These are phyloP conservation scores for Ectemnius lituratus DNA, from an alignment of 2,888 invertebrate genomes.

Conservation along the genomic window DNA sequence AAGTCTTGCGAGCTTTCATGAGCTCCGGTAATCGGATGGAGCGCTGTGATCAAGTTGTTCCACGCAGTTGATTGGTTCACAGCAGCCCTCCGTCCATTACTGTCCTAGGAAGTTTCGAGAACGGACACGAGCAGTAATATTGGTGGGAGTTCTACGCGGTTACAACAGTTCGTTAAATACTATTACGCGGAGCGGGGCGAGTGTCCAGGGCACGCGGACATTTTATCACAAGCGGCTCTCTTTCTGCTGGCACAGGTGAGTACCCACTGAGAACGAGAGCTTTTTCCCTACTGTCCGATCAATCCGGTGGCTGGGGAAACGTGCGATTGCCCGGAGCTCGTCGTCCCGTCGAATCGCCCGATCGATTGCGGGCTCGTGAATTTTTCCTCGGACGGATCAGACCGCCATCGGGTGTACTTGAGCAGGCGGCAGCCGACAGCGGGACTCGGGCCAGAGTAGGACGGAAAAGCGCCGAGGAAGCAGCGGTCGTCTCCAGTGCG, in stretches of 20 bases:
- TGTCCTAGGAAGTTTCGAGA: conserved; percentile 71
- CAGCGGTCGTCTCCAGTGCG: not conserved
- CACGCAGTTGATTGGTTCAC: conserved; percentile 57
- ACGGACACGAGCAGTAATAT: conserved; percentile 57
- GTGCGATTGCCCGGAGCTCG: not conserved
- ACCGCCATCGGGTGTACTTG: not conserved
- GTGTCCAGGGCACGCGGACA: conserved; percentile 42
- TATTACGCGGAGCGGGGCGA: conserved; percentile 40
- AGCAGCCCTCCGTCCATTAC: conserved; percentile 64
- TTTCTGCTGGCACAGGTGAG: conserved; percentile 58
- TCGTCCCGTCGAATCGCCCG: conserved; percentile 27
- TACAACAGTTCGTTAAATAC: conserved; percentile 52
- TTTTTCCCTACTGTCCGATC: not conserved
- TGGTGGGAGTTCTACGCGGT: conserved; percentile 52
- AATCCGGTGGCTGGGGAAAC: not conserved
- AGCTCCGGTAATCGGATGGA: conserved; percentile 40
- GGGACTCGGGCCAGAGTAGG: not conserved
- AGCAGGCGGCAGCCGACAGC: not conserved
- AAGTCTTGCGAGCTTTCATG: conserved; percentile 13
- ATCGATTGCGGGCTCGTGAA: conserved; percentile 47
- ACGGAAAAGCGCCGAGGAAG: not conserved
- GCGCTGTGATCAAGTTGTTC: conserved; percentile 30
- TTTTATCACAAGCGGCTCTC: conserved; percentile 32
- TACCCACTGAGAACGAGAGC: conserved; percentile 9
- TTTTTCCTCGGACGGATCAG: conserved; percentile 28